Base-by-base conservation (phyloP, 2,888 invertebrate genomes). In the Willowsia nigromaculata region DNA sequence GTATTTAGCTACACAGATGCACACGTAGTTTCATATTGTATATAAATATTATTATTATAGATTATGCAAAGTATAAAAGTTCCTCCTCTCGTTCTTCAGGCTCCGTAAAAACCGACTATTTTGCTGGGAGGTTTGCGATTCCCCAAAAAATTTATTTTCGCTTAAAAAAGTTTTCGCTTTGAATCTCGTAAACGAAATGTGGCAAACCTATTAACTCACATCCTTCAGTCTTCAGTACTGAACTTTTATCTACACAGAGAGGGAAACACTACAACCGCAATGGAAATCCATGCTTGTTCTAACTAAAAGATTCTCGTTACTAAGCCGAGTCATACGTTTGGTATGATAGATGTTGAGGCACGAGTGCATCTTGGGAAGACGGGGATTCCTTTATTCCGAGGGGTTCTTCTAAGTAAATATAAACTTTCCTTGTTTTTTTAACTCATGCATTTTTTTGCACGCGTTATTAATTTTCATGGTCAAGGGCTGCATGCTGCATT, bases 331-430 rank as follows among this genome's bases (percentile, higher is more conserved):
- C n/a, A n/a, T n/a, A n/a, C n/a, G n/a, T n/a, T n/a, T n/a, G n/a
- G n/a, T n/a, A n/a, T n/a, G n/a, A 25, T n/a, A 25, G 1, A 56
- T n/a, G 50, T 15, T 47, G n/a, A n/a, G n/a, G 37, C 37, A 53
- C n/a, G 15, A 37, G 37, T 78, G 74, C 30, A 76, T n/a, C n/a
- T n/a, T n/a, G 43, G 15, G 50, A 15, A 30, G 7, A 13, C 37
- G 22, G 25, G 30, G 53, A 56, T 78, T 78, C 30, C 18, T n/a
- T 50, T 9, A 27, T 50, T 47, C 18, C 15, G 74, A 18, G 53
- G 56, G 78, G 37, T 9, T 33, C 37, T 78, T 78, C 78, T n/a
- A n/a, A n/a, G n/a, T 78, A 78, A 56, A 78, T 78, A 78, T 78
- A 56, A 56, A 56, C 56, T 11, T 78, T 53, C 18, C 30, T 47